A percentile compares a stretch with the other conserved stretches of the same genome.
Conservation (phyloP, 2,888 invertebrate species). For the Herminia tarsipennalis region DNA sequence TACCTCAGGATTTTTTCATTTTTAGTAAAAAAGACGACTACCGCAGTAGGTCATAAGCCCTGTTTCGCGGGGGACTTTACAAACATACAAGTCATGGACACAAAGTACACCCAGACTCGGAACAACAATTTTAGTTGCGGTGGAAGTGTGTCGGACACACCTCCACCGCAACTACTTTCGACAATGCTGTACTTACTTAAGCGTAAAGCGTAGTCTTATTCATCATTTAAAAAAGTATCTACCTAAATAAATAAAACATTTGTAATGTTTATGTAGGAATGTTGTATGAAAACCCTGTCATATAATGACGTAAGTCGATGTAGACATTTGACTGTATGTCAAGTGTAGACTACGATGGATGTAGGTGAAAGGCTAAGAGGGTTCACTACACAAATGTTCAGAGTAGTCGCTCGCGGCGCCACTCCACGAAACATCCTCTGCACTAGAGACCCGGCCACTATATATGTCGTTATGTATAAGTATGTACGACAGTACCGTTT, state of each 20-base stretch:
- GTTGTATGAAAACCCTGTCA: not conserved
- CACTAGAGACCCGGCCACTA: slow-evolving; percentile 19
- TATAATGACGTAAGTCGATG: slow-evolving; percentile 47
- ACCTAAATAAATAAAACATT: not conserved
- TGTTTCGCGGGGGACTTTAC: no score
- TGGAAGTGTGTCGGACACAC: no score
- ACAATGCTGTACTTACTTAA: no score
- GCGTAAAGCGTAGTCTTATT: no score
- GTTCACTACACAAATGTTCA: slow-evolving; percentile 61
- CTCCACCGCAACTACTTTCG: no score
- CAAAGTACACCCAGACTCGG: no score
- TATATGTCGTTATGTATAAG: slow-evolving; percentile 10
- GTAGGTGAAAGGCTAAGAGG: slow-evolving; percentile 62
- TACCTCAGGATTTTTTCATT: no score
- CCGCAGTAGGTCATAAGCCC: no score
- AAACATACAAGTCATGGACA: no score
- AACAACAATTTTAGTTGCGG: no score
- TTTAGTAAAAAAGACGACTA: no score
- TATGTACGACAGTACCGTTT: slow-evolving; percentile 7
- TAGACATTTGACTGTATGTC: slow-evolving; percentile 60
- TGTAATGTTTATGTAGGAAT: not conserved
- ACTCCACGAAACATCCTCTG: slow-evolving; percentile 54
- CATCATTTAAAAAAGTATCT: no score
- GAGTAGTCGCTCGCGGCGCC: slow-evolving; percentile 54
- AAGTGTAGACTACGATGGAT: slow-evolving; percentile 58